Evolutionary conservation across 2,888 invertebrate genomes (phyloP), one percentile per base, ranked within the genome.

Genomic region (Pyrrhia umbra): DNA sequence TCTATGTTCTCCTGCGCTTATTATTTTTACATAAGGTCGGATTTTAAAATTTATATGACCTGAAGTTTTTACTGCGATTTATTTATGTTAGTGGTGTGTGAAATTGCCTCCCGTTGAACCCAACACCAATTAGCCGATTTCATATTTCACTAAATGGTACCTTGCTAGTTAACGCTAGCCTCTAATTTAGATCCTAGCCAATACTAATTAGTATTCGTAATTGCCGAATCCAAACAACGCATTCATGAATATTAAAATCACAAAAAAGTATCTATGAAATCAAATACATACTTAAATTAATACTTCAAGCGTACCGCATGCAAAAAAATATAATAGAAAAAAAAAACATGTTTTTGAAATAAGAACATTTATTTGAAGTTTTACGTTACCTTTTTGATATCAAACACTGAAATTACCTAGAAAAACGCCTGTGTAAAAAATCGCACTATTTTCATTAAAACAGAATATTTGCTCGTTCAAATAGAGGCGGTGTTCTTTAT

Each of bases 171-270:
- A 25, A 59, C 25, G 18, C 37, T 49, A 40, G 16, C 39, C 54
- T 69, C 13, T 37, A 54, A 49, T 42, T 75, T 46, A 6, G 10
- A 46, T 21, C 13, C 20, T 0, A 54, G 39, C n/a, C 20, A 55
- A 30, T 25, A 37, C 25, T 51, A 25, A 47, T 69, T 68, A 69
- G 6, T 0, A 75, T 64, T 75, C 55, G 40, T n/a, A 34, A 50
- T 73, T 43, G 23, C 59, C 15, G 54, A 64, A 69, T 45, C n/a
- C n/a, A 15, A 39, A 23, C 27, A 20, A 43, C 30, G 51, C n/a
- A 58, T 49, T 42, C n/a, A 40, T 58, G 39, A 66, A 77, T 46
- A 55, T 40, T 46, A 6, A 49, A 47, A 39, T 13, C 8, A 16
- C 18, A 47, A 51, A 57, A 65, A 37, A 27, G 9, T 18, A 9